Conservation (phyloP, 1,140 invertebrate species). For the Elysia chlorotica region DNA sequence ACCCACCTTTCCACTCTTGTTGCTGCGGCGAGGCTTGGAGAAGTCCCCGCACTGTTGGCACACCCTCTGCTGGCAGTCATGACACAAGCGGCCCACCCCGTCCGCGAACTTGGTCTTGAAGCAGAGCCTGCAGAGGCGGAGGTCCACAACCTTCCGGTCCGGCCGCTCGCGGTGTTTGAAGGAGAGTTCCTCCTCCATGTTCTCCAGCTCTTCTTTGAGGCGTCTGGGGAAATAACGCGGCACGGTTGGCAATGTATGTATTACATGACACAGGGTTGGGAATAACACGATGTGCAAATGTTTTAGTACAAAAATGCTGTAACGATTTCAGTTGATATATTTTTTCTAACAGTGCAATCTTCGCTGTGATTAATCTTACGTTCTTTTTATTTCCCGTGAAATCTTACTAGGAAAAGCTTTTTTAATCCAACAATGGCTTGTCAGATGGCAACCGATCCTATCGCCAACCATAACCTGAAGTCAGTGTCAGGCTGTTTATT, state of each 20-base stretch:
- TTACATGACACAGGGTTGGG: background rate
- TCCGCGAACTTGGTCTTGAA: slow-evolving; percentile 47
- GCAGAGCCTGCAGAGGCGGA: slow-evolving; percentile 42
- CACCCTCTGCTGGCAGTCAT: slow-evolving; percentile 44
- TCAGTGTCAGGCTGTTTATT: too few species aligned
- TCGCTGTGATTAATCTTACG: background rate
- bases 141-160: slow-evolving; percentile 32
- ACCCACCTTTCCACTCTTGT: slow-evolving; percentile 37
- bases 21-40: slow-evolving; percentile 24
- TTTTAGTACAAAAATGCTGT: background rate
- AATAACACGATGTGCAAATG: background rate
- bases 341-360: too few species aligned
- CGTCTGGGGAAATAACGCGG: slow-evolving; percentile 20
- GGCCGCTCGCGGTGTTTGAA: slow-evolving; percentile 5
- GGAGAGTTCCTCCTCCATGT: slow-evolving; percentile 30
- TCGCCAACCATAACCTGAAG: too few species aligned
- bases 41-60: slow-evolving; percentile 43
- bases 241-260: background rate
- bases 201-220: slow-evolving; percentile 28
- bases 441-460: too few species aligned
- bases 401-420: background rate
- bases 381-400: background rate
- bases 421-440: too few species aligned
- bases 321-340: too few species aligned
- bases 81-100: slow-evolving; percentile 42